These are phyloP conservation scores for Drosophila elegans DNA, from an alignment of 1,140 invertebrate species.

Conservation along the genomic window DNA sequence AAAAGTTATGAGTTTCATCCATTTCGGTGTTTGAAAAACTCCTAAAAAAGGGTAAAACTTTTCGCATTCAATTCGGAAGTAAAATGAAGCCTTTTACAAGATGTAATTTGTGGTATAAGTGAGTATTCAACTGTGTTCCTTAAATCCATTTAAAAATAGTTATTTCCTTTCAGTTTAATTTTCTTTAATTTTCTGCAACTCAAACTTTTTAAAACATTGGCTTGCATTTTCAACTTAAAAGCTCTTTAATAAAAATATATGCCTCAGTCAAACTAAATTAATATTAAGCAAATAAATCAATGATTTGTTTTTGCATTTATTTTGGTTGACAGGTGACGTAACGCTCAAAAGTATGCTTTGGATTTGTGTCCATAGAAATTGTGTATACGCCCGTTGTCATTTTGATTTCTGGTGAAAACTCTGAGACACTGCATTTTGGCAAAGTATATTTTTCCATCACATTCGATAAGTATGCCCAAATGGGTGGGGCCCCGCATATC, in stretches of 20 bases:
- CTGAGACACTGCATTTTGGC: not conserved
- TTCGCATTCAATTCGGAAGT: not conserved
- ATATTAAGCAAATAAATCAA: constrained; percentile 16
- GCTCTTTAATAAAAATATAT: constrained; percentile 6
- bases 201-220: not conserved
- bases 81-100: not conserved
- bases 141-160: not conserved
- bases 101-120: constrained; percentile 2
- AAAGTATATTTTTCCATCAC: constrained; percentile 7
- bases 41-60: constrained; percentile 9
- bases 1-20: constrained; percentile 6
- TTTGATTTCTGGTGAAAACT: constrained; percentile 1
- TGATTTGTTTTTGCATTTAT: constrained; percentile 3
- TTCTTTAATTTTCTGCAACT: not conserved
- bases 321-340: not conserved
- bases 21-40: constrained; percentile 28
- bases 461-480: constrained; percentile 36
- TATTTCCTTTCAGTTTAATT: not conserved
- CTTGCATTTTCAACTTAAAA: not conserved
- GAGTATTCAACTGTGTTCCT: not conserved
- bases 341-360: constrained; percentile 38
- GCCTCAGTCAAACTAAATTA: not conserved
- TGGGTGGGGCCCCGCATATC: constrained; percentile 19
- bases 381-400: constrained; percentile 29
- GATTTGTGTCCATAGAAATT: constrained; percentile 15